phyloP scores from a whole-genome alignment of 2,797 vertebrate genomes.

The Schizopygopsis malacanthus region DNA sequence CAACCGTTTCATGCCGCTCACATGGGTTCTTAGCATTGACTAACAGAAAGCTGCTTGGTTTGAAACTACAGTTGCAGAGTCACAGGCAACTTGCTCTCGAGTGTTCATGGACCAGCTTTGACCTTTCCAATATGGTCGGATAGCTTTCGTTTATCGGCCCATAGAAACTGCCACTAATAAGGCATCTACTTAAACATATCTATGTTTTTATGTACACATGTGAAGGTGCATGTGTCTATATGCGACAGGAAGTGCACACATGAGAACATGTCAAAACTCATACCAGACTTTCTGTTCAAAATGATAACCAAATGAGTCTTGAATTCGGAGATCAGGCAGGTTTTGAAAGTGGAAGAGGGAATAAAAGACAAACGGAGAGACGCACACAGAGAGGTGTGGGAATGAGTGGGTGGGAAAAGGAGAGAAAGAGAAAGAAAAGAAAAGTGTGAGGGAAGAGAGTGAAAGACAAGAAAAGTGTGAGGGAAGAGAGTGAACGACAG shows the following conservation, averaged over 20 bases:
- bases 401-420: neutral
- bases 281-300: neutral
- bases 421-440: conserved; percentile 23
- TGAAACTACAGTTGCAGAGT: no score
- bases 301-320: neutral
- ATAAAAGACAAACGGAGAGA: conserved; percentile 9
- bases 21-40: no score
- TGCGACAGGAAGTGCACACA: neutral
- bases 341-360: neutral
- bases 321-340: neutral
- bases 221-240: neutral
- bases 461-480: neutral
- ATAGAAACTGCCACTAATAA: neutral
- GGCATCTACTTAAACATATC: neutral
- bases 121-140: neutral
- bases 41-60: no score
- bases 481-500: neutral
- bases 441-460: neutral
- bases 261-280: neutral
- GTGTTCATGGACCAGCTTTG: neutral
- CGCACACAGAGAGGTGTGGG: neutral
- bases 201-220: neutral
- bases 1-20: no score
- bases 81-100: no score
- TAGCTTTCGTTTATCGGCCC: neutral